Conservation (phyloP, 1,140 invertebrate genomes). For the Xylocopa sonorina region DNA sequence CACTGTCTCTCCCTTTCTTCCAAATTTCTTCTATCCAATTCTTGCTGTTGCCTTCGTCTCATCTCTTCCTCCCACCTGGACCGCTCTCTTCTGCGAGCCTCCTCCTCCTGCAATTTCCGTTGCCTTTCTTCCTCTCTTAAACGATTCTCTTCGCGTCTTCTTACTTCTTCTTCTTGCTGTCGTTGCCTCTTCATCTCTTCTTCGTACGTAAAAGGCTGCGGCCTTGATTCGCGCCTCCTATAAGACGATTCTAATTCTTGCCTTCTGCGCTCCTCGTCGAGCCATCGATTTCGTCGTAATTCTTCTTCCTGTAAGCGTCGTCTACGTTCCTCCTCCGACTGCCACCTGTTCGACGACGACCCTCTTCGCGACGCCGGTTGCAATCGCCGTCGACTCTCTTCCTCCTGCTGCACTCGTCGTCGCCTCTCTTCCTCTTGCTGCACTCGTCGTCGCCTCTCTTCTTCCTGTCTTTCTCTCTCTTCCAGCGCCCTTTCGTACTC, state of each 20-base stretch:
- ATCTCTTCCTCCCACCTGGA: background rate
- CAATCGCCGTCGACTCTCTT: constrained; percentile 31
- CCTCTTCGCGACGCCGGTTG: too few relatives aligned
- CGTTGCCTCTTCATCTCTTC: background rate
- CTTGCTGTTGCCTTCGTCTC: constrained; percentile 18
- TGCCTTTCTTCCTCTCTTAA: background rate
- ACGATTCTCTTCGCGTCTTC: constrained; percentile 1
- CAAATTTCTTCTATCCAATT: constrained; percentile 23
- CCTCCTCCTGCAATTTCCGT: background rate
- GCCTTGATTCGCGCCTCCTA: background rate
- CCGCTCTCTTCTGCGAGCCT: background rate
- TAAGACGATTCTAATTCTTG: background rate
- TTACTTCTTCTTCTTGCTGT: background rate
- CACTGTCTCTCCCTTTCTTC: constrained; percentile 45
- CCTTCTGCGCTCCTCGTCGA: background rate
- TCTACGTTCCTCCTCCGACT: constrained; percentile 23
- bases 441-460: constrained; percentile 26
- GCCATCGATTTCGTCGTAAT: background rate
- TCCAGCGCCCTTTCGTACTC: constrained; percentile 43
- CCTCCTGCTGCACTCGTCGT: too few relatives aligned
- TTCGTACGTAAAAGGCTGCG: background rate
- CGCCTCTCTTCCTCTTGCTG: constrained; percentile 38
- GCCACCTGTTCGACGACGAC: too few relatives aligned
- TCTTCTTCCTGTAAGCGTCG: constrained; percentile 29
- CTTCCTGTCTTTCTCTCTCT: constrained; percentile 23